phyloP scores from a whole-genome alignment of 2,797 vertebrate genomes.

The Anguilla obscura region DNA sequence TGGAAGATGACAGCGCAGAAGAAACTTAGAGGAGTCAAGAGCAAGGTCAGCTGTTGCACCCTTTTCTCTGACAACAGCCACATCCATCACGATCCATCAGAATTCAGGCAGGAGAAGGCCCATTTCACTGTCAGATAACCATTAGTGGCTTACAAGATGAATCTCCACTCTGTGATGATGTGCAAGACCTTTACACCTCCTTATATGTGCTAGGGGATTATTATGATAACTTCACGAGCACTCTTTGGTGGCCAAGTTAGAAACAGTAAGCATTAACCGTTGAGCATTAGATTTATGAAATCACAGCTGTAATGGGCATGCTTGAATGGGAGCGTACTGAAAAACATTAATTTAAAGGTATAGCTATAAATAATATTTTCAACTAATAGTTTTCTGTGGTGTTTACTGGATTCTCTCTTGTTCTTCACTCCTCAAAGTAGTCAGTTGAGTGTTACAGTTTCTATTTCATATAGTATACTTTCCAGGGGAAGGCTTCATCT shows the following conservation, averaged over 20 bases:
- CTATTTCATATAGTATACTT: too few species aligned
- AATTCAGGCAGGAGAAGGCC: background rate
- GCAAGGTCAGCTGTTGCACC: background rate
- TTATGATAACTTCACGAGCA: background rate
- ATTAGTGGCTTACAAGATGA: slow-evolving; percentile 2
- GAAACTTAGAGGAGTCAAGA: background rate
- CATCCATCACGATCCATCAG: background rate
- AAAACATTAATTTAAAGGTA: background rate
- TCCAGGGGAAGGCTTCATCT: too few species aligned
- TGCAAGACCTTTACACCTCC: background rate
- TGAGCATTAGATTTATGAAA: background rate
- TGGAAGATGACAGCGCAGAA: slow-evolving; percentile 7
- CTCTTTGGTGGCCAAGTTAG: background rate
- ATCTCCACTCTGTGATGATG: background rate
- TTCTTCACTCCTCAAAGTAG: too few species aligned
- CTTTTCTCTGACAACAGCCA: background rate
- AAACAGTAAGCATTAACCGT: background rate
- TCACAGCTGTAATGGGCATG: background rate
- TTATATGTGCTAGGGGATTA: background rate
- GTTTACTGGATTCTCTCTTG: background rate
- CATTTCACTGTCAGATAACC: background rate
- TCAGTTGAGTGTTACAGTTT: too few species aligned
- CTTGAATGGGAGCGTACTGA: background rate
- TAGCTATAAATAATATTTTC: background rate
- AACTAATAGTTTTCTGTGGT: background rate